phyloP scores from a whole-genome alignment of 2,888 invertebrate species.

The Heliconius aoede region DNA sequence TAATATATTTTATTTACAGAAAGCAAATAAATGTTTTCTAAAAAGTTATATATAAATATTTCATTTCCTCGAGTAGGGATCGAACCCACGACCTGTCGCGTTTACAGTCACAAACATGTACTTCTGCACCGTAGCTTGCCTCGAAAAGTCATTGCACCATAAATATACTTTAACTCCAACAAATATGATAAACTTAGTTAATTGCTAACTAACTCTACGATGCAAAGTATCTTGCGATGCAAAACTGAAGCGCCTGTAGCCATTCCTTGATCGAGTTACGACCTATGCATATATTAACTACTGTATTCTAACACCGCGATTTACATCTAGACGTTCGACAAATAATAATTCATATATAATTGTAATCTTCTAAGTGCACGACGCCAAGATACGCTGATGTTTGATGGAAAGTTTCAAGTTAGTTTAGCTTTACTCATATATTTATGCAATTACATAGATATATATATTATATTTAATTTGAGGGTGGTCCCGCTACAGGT shows the following conservation, averaged over 20 bases:
- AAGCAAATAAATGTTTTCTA: background rate
- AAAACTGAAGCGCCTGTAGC: conserved; percentile 44
- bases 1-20: background rate
- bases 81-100: too few species aligned
- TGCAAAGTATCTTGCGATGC: conserved; percentile 44
- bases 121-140: too few species aligned
- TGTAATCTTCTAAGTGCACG: background rate
- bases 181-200: conserved; percentile 38
- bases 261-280: conserved; percentile 41
- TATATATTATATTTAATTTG: too few species aligned
- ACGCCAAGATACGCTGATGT: conserved; percentile 25
- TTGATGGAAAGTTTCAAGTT: background rate
- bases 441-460: too few species aligned
- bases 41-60: background rate
- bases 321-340: conserved; percentile 34
- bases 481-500: too few species aligned
- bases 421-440: background rate
- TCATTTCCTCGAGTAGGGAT: too few species aligned
- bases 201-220: conserved; percentile 32
- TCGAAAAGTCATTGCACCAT: background rate
- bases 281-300: conserved; percentile 35
- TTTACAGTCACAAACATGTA: too few species aligned
- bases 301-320: conserved; percentile 37
- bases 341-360: conserved; percentile 34
- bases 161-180: conserved; percentile 11